These are phyloP conservation scores for Hydraecia micacea DNA, from an alignment of 2,888 invertebrate genomes.

Conservation along the genomic window DNA sequence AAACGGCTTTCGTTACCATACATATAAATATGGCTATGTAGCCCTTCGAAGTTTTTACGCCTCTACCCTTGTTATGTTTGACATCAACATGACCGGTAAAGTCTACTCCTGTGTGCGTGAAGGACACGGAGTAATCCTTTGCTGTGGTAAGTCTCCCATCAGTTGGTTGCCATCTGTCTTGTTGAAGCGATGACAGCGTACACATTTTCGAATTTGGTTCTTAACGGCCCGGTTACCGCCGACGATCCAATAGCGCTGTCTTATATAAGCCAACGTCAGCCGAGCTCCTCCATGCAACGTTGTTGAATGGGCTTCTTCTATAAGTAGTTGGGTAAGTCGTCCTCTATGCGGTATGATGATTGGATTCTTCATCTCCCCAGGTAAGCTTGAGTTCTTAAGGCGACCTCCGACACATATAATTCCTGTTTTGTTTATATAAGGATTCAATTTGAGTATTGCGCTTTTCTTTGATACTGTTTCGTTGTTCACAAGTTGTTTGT, in stretches of 20 bases:
- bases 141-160: no score
- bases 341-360: no score
- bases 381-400: background rate
- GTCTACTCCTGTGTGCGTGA: no score
- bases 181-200: slow-evolving; percentile 1
- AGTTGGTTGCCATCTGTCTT: slow-evolving; percentile 3
- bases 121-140: no score
- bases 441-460: slow-evolving; percentile 13
- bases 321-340: no score
- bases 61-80: no score
- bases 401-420: background rate
- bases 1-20: no score
- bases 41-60: no score
- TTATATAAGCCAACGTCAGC: background rate
- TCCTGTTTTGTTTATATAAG: background rate
- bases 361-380: background rate
- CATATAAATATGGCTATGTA: no score
- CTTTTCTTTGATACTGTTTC: slow-evolving; percentile 4
- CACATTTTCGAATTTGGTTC: no score
- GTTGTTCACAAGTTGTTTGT: background rate
- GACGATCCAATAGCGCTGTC: background rate
- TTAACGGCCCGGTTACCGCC: background rate
- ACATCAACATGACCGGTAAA: no score
- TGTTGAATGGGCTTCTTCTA: background rate
- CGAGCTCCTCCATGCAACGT: background rate